These are phyloP conservation scores for Hyphantria cunea DNA, from an alignment of 1,140 invertebrate genomes.

Conservation along the genomic window DNA sequence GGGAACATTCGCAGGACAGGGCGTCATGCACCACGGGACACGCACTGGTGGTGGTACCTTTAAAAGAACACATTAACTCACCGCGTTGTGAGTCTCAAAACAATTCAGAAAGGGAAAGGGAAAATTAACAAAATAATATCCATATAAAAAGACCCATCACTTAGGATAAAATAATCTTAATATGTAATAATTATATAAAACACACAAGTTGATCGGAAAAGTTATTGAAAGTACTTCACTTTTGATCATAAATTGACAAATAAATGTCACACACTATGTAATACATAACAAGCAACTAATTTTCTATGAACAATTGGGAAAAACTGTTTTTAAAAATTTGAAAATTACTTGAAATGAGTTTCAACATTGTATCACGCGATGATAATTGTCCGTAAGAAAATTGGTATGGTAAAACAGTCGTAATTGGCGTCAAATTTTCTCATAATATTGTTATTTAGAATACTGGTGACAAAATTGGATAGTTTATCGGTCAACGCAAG, in stretches of 20 bases:
- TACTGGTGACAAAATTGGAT: conserved; percentile 19
- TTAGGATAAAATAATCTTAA: too few relatives aligned
- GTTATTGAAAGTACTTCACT: too few relatives aligned
- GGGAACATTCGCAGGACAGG: conserved; percentile 59
- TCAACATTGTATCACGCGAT: conserved; percentile 21
- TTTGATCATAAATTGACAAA: too few relatives aligned
- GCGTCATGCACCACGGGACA: conserved; percentile 48
- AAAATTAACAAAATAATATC: too few relatives aligned
- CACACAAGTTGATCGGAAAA: too few relatives aligned
- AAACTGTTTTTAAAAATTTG: background rate
- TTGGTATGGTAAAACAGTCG: conserved; percentile 13
- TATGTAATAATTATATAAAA: too few relatives aligned
- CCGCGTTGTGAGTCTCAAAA: conserved; percentile 10
- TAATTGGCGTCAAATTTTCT: conserved; percentile 30
- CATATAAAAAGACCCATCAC: too few relatives aligned
- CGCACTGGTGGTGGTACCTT: conserved; percentile 13
- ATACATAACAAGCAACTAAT: too few relatives aligned
- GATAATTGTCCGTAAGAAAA: conserved; percentile 25
- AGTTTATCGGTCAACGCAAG: conserved; percentile 18
- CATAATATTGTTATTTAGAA: conserved; percentile 35
- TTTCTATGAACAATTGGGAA: too few relatives aligned
- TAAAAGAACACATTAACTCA: conserved; percentile 17
- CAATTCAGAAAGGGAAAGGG: conserved; percentile 12
- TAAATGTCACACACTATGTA: too few relatives aligned
- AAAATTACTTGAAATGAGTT: background rate